These are phyloP conservation scores for Kryptopterus vitreolus DNA, from an alignment of 2,797 vertebrate genomes.

Conservation along the genomic window DNA sequence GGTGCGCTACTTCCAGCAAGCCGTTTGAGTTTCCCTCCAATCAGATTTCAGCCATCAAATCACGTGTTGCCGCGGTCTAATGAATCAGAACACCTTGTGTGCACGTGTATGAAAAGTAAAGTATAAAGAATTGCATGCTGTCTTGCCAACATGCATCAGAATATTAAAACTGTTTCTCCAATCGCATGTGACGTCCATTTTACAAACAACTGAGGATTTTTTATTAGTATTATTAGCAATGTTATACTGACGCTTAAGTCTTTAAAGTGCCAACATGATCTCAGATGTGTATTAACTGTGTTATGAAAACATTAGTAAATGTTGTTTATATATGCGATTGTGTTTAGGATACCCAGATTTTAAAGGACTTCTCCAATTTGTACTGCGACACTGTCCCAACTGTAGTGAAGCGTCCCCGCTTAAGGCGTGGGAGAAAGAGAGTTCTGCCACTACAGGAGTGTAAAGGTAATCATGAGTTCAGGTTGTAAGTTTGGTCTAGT, in stretches of 20 bases:
- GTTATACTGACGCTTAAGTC: too few relatives aligned
- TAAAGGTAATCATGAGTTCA: conserved; percentile 39
- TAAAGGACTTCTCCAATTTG: conserved; percentile 44
- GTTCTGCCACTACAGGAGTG: conserved; percentile 3
- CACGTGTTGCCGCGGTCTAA: too few relatives aligned
- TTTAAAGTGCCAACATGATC: too few relatives aligned
- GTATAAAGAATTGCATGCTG: too few relatives aligned
- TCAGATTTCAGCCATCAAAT: too few relatives aligned
- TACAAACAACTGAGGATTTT: not conserved
- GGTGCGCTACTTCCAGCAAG: too few relatives aligned
- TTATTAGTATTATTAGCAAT: too few relatives aligned
- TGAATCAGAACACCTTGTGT: too few relatives aligned
- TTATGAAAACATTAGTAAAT: not conserved
- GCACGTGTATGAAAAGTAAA: too few relatives aligned
- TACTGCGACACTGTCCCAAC: conserved; percentile 44
- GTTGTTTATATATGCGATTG: not conserved
- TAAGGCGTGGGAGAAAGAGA: conserved; percentile 38
- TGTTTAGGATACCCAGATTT: conserved; percentile 37
- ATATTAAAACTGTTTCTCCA: not conserved
- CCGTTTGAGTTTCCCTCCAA: too few relatives aligned
- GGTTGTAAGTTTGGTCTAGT: not conserved
- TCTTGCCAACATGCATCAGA: not conserved
- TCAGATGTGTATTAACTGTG: not conserved
- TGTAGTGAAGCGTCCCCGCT: conserved; percentile 40
- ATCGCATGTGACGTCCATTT: not conserved